Evolutionary conservation across 2,888 invertebrate species (phyloP).

Genomic region (Gryllus longicercus): DNA sequence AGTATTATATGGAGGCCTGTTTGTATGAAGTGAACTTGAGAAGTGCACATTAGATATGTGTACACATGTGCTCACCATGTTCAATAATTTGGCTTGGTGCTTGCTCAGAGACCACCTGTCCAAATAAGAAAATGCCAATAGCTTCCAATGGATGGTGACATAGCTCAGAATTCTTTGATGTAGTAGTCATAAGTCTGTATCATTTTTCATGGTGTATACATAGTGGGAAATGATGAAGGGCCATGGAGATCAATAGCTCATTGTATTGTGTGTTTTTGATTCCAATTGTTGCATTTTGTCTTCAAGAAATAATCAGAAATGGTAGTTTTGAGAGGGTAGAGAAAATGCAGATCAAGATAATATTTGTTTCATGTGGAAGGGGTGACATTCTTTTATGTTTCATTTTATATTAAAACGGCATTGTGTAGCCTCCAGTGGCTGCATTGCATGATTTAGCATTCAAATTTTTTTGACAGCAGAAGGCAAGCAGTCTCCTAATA

Average conservation of each 20-base stretch:
- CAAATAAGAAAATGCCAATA: neutral
- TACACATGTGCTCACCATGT: neutral
- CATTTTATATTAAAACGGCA: too few relatives aligned
- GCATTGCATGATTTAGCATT: too few relatives aligned
- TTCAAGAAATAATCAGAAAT: neutral
- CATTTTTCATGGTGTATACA: neutral
- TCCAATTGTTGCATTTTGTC: slow-evolving; percentile 1
- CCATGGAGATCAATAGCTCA: neutral
- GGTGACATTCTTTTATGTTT: too few relatives aligned
- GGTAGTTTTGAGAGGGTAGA: neutral
- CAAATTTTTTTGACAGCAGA: too few relatives aligned
- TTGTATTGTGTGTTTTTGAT: slow-evolving; percentile 17
- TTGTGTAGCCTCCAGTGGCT: too few relatives aligned
- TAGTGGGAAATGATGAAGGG: slow-evolving; percentile 4
- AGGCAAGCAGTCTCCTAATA: too few relatives aligned
- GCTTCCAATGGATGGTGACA: slow-evolving; percentile 10
- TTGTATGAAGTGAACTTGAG: neutral
- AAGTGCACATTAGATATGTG: neutral
- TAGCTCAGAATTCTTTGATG: slow-evolving; percentile 17
- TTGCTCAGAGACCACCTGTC: neutral
- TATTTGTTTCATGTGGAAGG: neutral
- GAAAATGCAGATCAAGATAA: neutral
- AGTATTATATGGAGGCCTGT: neutral
- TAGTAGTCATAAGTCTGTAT: slow-evolving; percentile 3
- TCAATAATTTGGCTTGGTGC: neutral